Base-by-base conservation (phyloP, 2,797 vertebrate genomes). In the Microctenopoma stevenorrisi region DNA sequence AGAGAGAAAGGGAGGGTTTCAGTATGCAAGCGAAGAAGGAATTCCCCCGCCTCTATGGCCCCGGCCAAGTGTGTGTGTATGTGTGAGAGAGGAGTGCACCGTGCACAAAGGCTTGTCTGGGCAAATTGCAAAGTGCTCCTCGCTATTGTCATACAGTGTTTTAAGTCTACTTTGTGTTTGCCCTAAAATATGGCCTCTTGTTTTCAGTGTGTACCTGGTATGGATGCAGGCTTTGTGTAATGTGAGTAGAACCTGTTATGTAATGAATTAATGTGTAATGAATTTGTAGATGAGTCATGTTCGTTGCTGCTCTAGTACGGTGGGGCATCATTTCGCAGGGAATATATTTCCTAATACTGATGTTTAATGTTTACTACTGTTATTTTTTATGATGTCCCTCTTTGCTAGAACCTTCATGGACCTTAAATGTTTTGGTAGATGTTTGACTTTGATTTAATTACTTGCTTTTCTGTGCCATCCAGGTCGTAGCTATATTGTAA, bases 1-100 rank as follows among this genome's bases (percentile, higher is more conserved):
- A 69, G 73, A 78, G 63, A 76, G 76, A 88, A 74, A 85, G 78
- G 84, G 86, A 89, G 88, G 84, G 89, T 90, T 91, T 91, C 86
- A 90, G 82, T 85, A 91, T 91, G 87, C 74, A 67, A 92, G 89
- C 64, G 67, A 88, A 91, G 80, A 85, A 94, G 94, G 94, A 95
- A 94, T 94, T 94, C 92, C 94, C 94, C 94, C 92, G 83, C 93
- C 93, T 94, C 86, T 83, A 82, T 87, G 81, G 84, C 83, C 89
- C 85, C 40, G 78, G 89, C 91, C 90, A 91, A 93, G 85, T 84
- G 78, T 64, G 70, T 60, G 65, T 58, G 65, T 48, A 64, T 47
- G 81, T 60, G 76, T 87, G 85, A 66, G 83, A 79, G 55, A 64
- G 71, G 78, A 83, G 86, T 85, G 88, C 79, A 68, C 22, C 22